Evolutionary conservation across 2,888 invertebrate genomes (phyloP).

Genomic region (Strigamia maritima): DNA sequence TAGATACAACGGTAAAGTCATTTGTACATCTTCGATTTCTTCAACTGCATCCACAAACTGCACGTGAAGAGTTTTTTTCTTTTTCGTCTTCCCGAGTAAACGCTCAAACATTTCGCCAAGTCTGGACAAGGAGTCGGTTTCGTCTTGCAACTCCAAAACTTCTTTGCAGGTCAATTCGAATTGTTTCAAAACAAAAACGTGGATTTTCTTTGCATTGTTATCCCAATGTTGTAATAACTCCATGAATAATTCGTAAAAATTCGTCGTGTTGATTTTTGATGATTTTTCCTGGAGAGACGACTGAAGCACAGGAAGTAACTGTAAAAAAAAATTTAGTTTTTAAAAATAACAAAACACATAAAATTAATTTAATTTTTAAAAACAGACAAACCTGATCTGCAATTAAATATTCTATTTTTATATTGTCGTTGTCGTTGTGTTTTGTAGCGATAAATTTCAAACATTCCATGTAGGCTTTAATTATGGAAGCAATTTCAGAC

Average conservation of each 20-base stretch:
- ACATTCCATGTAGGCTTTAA: constrained; percentile 70
- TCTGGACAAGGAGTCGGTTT: neutral
- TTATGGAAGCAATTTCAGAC: constrained; percentile 66
- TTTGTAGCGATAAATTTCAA: neutral
- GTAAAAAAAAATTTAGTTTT: constrained; percentile 39
- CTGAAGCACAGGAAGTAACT: constrained; percentile 49
- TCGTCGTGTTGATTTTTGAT: neutral
- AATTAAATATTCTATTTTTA: neutral
- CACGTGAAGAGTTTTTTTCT: neutral
- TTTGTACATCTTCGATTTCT: neutral
- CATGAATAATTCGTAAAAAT: neutral
- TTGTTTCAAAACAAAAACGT: neutral
- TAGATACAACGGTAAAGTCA: neutral
- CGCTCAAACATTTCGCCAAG: neutral
- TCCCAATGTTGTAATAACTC: neutral
- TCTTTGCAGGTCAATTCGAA: neutral
- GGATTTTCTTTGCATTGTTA: neutral
- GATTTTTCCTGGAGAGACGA: constrained; percentile 47
- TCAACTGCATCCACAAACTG: neutral
- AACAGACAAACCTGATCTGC: constrained; percentile 48
- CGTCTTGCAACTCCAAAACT: neutral
- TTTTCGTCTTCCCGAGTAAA: neutral
- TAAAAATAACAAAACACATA: neutral
- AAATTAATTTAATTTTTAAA: too few species aligned
- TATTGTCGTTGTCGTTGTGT: neutral